phyloP scores from a whole-genome alignment of 2,797 vertebrate species.

The Natrix natrix region DNA sequence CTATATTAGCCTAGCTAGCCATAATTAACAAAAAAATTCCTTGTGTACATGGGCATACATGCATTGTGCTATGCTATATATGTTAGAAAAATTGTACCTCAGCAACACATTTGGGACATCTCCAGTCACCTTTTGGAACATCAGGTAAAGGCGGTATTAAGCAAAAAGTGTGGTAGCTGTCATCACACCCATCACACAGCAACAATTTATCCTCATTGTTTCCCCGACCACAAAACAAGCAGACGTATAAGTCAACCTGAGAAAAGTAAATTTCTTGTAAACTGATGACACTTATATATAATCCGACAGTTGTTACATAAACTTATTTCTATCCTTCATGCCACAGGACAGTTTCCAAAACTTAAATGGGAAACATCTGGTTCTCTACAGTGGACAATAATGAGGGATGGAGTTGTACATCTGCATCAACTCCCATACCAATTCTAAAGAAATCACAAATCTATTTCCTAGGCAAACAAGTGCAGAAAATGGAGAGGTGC shows the following conservation, averaged over 20 bases:
- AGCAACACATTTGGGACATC: slow-evolving; percentile 96
- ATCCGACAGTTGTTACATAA: background rate
- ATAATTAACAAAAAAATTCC: background rate
- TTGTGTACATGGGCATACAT: background rate
- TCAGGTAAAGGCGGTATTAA: slow-evolving; percentile 95
- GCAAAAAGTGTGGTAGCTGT: slow-evolving; percentile 99
- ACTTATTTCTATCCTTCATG: background rate
- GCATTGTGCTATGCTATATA: background rate
- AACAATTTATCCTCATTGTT: slow-evolving; percentile 94
- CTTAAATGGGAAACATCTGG: background rate
- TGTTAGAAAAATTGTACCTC: slow-evolving; percentile 78
- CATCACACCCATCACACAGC: slow-evolving; percentile 96
- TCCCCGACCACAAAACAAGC: slow-evolving; percentile 94
- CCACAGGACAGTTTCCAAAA: background rate
- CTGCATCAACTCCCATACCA: background rate
- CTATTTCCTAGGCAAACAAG: background rate
- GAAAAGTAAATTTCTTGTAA: background rate
- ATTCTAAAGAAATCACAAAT: background rate
- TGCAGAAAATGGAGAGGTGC: background rate
- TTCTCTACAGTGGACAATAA: background rate
- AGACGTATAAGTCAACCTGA: slow-evolving; percentile 96
- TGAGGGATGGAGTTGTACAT: background rate
- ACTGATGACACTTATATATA: background rate
- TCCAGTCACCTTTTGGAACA: slow-evolving; percentile 97
- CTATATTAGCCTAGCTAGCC: background rate